Conservation (phyloP, 2,113 vertebrate genomes). For the Natator depressus region DNA sequence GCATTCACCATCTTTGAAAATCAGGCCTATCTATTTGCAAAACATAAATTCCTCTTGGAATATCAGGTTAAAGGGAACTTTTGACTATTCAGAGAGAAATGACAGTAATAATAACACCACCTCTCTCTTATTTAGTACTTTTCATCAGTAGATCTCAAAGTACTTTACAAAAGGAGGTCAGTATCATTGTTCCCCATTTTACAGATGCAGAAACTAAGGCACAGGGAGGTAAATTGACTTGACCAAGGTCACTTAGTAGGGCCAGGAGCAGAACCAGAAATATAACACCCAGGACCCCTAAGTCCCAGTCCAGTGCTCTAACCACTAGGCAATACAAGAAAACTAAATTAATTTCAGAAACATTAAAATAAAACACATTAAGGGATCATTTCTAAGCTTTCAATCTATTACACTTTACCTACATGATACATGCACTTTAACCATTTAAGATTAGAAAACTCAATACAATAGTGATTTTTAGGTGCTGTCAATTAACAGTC, state of each 20-base stretch:
- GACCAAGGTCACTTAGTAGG: neutral
- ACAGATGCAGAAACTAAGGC: neutral
- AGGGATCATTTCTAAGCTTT: conserved; percentile 44
- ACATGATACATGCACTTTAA: neutral
- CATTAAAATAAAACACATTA: conserved; percentile 44
- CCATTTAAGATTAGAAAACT: conserved; percentile 31
- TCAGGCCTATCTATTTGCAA: conserved; percentile 46
- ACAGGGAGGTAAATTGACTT: neutral
- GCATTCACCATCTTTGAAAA: conserved; percentile 65
- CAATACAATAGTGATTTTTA: conserved; percentile 38
- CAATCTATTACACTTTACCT: neutral
- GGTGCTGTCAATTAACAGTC: conserved; percentile 20
- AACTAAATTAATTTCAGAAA: conserved; percentile 32
- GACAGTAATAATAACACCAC: neutral
- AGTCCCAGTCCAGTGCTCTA: neutral
- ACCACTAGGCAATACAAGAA: neutral
- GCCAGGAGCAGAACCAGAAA: neutral
- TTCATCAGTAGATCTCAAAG: neutral
- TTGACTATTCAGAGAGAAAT: neutral
- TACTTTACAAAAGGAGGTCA: neutral
- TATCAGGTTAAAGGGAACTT: neutral
- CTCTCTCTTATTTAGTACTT: neutral
- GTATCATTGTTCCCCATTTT: neutral
- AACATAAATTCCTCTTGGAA: conserved; percentile 18
- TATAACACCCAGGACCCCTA: neutral